Percentiles rank a stretch among this genome's conserved stretches.
Conservation (phyloP, 2,113 vertebrate genomes). For the Cavia aperea region DNA sequence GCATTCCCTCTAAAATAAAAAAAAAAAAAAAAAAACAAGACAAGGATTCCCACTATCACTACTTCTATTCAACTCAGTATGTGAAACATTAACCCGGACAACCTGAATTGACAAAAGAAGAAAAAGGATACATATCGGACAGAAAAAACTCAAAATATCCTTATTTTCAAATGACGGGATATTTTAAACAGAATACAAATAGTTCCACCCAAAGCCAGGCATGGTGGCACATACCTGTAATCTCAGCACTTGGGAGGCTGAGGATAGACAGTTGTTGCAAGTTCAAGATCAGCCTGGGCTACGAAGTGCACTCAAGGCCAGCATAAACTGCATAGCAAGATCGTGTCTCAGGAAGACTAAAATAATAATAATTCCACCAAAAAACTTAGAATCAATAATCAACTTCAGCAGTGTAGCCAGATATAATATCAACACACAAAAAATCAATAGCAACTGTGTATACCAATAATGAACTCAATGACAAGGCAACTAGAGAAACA, state of each 20-base stretch:
- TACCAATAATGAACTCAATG: background rate
- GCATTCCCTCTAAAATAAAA: background rate
- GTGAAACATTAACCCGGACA: background rate
- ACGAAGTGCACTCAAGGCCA: too few relatives aligned
- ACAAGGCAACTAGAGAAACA: background rate
- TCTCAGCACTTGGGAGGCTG: too few relatives aligned
- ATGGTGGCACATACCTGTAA: too few relatives aligned
- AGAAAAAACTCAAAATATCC: background rate
- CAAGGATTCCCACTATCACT: background rate
- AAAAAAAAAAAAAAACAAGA: background rate
- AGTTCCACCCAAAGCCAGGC: background rate
- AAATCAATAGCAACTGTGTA: background rate
- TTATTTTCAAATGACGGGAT: background rate
- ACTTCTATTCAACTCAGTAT: background rate
- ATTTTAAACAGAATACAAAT: background rate
- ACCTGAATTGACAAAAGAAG: background rate
- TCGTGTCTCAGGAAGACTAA: too few relatives aligned
- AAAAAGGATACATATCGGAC: background rate
- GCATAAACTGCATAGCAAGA: too few relatives aligned
- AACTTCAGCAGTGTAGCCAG: background rate
- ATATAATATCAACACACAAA: too few relatives aligned
- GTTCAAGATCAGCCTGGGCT: too few relatives aligned
- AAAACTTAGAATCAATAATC: background rate
- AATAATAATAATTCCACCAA: too few relatives aligned
- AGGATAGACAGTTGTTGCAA: too few relatives aligned